Base-by-base conservation (phyloP, 2,113 vertebrate species). In the Microtus ochrogaster region DNA sequence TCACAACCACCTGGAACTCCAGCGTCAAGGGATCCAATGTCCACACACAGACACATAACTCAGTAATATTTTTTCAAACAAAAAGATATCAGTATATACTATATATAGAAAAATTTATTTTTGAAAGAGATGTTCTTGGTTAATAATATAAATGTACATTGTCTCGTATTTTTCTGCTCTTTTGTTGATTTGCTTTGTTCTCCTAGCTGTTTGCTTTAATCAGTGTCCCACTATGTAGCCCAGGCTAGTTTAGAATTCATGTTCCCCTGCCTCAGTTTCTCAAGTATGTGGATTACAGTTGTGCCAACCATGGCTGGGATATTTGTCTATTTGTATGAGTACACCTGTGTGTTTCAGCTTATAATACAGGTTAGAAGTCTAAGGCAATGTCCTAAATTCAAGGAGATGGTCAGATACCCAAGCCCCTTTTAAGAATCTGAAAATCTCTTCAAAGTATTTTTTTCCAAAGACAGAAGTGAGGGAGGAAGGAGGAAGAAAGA, bases 351-450 rank as follows among this genome's bases (percentile, higher is more conserved):
- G 41, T 92, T 90, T 52, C 26, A 87, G 36, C 16, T n/a, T 88
- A 61, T 7, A 65, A 72, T 76, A 88, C 21, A 93, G 72, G 22
- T 91, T 74, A 77, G 41, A 89, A 92, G 17, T 78, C 28, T 78
- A 52, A 28, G 74, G 6, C 19, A 91, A 66, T 85, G n/a, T 44
- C 83, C 36, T 85, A 85, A 66, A 92, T 94, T 83, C 68, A 55
- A 24, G 33, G 41, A 41, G 16, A 47, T 76, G n/a, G 83, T 93
- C 87, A 91, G 13, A 65, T 58, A 85, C 1, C 28, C 44, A 7
- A 79, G 49, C 30, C 49, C 33, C 41, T 68, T 94, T 86, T 65
- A 72, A 96, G 70, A 92, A 90, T 83, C 88, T 74, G 17, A 92
- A 63, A 79, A 87, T 82, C 28, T 95, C 82, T 85, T 91, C 52